A percentile compares a stretch with the other conserved stretches of the same genome.
Conservation (phyloP, 2,888 invertebrate genomes). For the Prosapia bicincta region DNA sequence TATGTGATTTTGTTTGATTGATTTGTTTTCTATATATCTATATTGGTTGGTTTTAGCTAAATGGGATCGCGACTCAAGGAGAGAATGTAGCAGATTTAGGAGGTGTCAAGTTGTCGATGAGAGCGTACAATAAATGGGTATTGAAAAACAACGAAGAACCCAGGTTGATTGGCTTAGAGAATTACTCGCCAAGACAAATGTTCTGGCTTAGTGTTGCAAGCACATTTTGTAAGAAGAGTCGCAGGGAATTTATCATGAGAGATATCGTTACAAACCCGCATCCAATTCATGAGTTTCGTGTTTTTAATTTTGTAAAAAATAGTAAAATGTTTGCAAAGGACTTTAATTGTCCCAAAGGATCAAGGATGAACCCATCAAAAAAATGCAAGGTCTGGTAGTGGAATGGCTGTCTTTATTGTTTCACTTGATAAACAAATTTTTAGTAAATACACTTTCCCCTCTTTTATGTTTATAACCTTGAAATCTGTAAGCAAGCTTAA, state of each 20-base stretch:
- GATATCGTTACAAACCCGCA: conserved; percentile 71
- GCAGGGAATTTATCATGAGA: conserved; percentile 66
- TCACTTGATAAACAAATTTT: too few species aligned
- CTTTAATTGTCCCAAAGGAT: conserved; percentile 57
- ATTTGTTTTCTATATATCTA: too few species aligned
- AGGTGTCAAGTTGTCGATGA: conserved; percentile 86
- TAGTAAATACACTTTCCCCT: too few species aligned
- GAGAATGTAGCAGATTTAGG: conserved; percentile 96
- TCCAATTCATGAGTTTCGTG: conserved; percentile 54
- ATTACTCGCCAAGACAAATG: conserved; percentile 65
- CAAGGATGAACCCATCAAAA: conserved; percentile 58
- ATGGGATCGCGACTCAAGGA: conserved; percentile 88
- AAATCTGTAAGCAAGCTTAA: too few species aligned
- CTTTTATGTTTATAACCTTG: too few species aligned
- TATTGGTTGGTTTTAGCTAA: conserved; percentile 57
- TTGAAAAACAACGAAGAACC: conserved; percentile 61
- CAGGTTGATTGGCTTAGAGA: conserved; percentile 64
- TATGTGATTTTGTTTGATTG: too few species aligned
- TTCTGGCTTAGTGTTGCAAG: conserved; percentile 85
- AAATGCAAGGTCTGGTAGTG: conserved; percentile 63
- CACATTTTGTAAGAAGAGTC: conserved; percentile 82
- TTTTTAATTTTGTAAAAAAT: conserved; percentile 60
- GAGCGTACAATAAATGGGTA: conserved; percentile 75
- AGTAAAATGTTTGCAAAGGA: conserved; percentile 58
- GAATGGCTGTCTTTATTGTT: too few species aligned